Conservation (phyloP, 2,888 invertebrate species). For the Cheilosia vernalis region DNA sequence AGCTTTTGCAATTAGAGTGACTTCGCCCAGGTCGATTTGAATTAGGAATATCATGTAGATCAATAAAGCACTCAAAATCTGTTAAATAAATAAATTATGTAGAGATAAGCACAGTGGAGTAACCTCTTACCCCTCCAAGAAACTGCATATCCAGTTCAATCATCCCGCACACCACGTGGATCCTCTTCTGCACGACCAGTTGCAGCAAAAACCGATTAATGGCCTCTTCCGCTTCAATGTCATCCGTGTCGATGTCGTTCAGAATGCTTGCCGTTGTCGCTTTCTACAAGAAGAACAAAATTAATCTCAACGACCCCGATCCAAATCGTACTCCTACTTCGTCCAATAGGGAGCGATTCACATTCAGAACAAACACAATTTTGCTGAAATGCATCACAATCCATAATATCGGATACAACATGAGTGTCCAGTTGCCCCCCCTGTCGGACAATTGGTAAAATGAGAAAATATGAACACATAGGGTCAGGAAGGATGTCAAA, state of each 20-base stretch:
- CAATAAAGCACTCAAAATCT: slow-evolving; percentile 79
- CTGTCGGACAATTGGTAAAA: slow-evolving; percentile 47
- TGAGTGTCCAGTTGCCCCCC: background rate
- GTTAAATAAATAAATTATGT: slow-evolving; percentile 1
- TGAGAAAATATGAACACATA: slow-evolving; percentile 34
- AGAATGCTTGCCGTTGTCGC: slow-evolving; percentile 77
- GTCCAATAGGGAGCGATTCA: slow-evolving; percentile 33
- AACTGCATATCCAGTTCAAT: slow-evolving; percentile 79
- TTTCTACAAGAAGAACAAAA: slow-evolving; percentile 76
- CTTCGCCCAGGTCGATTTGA: slow-evolving; percentile 80
- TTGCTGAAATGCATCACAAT: slow-evolving; percentile 24
- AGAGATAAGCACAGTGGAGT: background rate
- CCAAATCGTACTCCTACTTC: slow-evolving; percentile 15
- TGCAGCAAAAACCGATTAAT: slow-evolving; percentile 79
- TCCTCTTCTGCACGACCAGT: slow-evolving; percentile 75
- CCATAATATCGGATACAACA: slow-evolving; percentile 19
- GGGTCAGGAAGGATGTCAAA: slow-evolving; percentile 29
- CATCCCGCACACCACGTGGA: slow-evolving; percentile 78
- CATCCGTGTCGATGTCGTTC: slow-evolving; percentile 76
- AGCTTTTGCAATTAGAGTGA: slow-evolving; percentile 75
- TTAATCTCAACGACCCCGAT: background rate
- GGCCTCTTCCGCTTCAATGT: slow-evolving; percentile 76
- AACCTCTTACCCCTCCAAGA: slow-evolving; percentile 77
- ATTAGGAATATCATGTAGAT: slow-evolving; percentile 80
- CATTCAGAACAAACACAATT: slow-evolving; percentile 34